Evolutionary conservation across 1,140 invertebrate genomes (phyloP).

Genomic region (Drosophila orosa): DNA sequence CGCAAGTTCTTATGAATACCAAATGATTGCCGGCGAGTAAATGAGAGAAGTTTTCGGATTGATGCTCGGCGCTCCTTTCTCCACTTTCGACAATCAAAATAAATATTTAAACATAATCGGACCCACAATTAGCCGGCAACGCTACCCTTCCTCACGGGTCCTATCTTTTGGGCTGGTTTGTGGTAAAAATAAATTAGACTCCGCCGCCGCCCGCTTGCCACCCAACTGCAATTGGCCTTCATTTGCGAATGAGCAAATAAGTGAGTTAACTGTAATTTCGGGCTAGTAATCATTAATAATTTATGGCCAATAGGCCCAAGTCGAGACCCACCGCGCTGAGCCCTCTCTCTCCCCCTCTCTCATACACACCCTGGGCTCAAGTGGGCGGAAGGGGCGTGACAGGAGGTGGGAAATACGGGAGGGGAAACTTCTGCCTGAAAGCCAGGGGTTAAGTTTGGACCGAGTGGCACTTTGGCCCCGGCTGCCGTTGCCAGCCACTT

Average conservation of each 20-base stretch:
- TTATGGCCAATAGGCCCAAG: constrained; percentile 71
- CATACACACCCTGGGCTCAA: constrained; percentile 2
- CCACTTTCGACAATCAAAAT: constrained; percentile 74
- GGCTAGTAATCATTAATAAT: constrained; percentile 82
- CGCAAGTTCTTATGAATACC: constrained; percentile 69
- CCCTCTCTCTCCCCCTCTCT: constrained; percentile 4
- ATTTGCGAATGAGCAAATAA: constrained; percentile 82
- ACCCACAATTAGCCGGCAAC: constrained; percentile 65
- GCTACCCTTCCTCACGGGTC: neutral
- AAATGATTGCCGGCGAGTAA: constrained; percentile 46
- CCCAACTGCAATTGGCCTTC: constrained; percentile 72
- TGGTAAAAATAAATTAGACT: constrained; percentile 68
- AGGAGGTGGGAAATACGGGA: neutral
- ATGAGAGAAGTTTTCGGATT: constrained; percentile 50
- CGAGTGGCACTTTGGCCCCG: constrained; percentile 64
- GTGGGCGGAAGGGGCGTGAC: constrained; percentile 14
- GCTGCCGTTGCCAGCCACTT: constrained; percentile 68
- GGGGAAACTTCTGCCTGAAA: neutral
- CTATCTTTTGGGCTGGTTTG: constrained; percentile 42
- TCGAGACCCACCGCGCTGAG: constrained; percentile 1
- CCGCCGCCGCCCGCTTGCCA: neutral
- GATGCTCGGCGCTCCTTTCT: constrained; percentile 48
- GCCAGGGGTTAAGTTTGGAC: constrained; percentile 45
- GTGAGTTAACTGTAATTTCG: constrained; percentile 81
- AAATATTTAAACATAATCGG: constrained; percentile 74